Conservation (phyloP, 2,797 vertebrate genomes). For the Tokudaia muenninki region DNA sequence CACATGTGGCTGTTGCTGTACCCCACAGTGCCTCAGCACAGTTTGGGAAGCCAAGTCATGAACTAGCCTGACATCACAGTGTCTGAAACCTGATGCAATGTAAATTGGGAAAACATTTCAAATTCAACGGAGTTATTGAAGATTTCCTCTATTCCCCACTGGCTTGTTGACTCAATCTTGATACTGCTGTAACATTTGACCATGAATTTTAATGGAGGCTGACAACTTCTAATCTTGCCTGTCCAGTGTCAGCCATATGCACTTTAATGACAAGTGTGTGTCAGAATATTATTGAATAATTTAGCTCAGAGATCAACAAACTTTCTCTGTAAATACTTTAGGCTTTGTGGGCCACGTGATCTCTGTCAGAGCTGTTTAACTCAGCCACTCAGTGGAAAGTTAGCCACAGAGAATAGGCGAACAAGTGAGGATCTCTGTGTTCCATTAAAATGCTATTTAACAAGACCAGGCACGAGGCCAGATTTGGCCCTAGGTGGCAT, state of each 20-base stretch:
- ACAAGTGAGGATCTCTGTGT: neutral
- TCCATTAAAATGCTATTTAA: conserved; percentile 53
- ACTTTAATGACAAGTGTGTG: conserved; percentile 14
- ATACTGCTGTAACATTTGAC: conserved; percentile 19
- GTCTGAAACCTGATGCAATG: neutral
- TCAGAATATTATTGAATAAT: conserved; percentile 7
- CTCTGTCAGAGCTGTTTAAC: neutral
- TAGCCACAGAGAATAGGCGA: neutral
- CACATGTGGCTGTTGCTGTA: neutral
- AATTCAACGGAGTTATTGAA: conserved; percentile 25
- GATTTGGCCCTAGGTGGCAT: neutral
- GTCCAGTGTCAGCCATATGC: neutral
- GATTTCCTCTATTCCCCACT: neutral
- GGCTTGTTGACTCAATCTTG: conserved; percentile 9
- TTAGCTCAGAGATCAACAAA: neutral
- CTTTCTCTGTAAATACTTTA: conserved; percentile 19
- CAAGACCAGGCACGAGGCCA: neutral
- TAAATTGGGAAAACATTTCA: conserved; percentile 54
- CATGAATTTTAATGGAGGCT: neutral
- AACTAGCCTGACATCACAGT: neutral
- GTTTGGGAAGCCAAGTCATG: neutral
- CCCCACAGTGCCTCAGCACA: neutral
- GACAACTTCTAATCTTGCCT: neutral
- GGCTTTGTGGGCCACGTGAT: conserved; percentile 9
- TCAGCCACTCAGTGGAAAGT: neutral